Conservation (phyloP, 2,888 invertebrate species). For the Macrosoma leucophasiata region DNA sequence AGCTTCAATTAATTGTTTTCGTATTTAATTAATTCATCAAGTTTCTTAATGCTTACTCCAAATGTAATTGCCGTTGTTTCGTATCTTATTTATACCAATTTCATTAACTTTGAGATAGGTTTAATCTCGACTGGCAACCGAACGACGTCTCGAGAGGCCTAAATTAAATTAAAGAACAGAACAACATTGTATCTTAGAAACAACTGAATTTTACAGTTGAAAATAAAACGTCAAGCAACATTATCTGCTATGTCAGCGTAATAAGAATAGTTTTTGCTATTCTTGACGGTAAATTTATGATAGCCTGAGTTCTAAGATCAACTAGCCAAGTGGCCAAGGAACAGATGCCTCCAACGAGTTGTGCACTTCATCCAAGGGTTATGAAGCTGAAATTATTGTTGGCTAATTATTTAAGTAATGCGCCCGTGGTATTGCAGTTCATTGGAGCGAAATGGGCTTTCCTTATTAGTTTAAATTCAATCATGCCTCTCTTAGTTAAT, state of each 20-base stretch:
- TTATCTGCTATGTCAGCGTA: constrained; percentile 6
- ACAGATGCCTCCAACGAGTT: constrained; percentile 64
- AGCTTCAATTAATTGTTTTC: too few relatives aligned
- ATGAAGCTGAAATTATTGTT: constrained; percentile 50
- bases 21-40: too few relatives aligned
- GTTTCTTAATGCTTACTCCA: too few relatives aligned
- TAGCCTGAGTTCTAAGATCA: constrained; percentile 32
- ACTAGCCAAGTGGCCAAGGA: constrained; percentile 49
- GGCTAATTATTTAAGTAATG: constrained; percentile 61
- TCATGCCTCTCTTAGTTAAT: too few relatives aligned
- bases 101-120: constrained; percentile 59
- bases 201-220: constrained; percentile 11
- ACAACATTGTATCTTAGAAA: constrained; percentile 37
- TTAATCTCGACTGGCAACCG: constrained; percentile 52
- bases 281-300: too few relatives aligned
- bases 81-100: constrained; percentile 43
- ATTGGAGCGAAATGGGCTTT: too few relatives aligned
- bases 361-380: constrained; percentile 47
- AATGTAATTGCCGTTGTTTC: constrained; percentile 16
- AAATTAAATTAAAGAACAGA: constrained; percentile 70
- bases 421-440: constrained; percentile 33
- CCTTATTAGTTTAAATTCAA: too few relatives aligned
- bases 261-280: constrained; percentile 2
- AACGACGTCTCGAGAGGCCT: constrained; percentile 58
- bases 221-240: constrained; percentile 2